A percentile compares a stretch with the other conserved stretches of the same genome.
These are phyloP conservation scores for Drosophila kanekoi DNA, from an alignment of 2,888 invertebrate genomes.

Conservation along the genomic window DNA sequence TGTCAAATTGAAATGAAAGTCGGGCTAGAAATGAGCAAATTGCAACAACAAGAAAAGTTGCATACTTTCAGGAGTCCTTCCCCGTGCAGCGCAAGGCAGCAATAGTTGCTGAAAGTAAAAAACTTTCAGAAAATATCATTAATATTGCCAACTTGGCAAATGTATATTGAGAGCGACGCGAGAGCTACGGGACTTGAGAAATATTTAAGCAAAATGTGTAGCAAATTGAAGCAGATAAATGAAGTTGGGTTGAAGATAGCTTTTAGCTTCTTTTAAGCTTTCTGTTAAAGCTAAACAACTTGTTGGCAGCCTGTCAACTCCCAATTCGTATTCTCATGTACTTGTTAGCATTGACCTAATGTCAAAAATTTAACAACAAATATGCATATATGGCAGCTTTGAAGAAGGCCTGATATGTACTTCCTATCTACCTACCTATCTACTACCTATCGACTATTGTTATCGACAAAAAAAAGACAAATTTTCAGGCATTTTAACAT, in stretches of 20 bases:
- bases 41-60: constrained; percentile 34
- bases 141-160: constrained; percentile 24
- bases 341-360: neutral
- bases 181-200: neutral
- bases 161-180: neutral
- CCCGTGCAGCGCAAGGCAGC: neutral
- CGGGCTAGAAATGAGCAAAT: constrained; percentile 3
- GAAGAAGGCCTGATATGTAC: too few species aligned
- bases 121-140: constrained; percentile 14
- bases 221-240: neutral
- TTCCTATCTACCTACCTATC: too few species aligned
- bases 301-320: neutral
- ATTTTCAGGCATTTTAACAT: too few species aligned
- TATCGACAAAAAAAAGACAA: too few species aligned
- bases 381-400: too few species aligned
- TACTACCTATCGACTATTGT: too few species aligned
- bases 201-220: neutral
- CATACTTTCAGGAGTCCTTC: constrained; percentile 52
- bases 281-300: neutral
- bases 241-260: neutral
- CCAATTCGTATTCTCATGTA: neutral
- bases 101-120: neutral
- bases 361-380: neutral
- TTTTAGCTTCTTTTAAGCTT: neutral
- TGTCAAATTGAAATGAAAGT: neutral